A percentile compares a stretch with the other conserved stretches of the same genome.
These are phyloP conservation scores for Alligator sinensis DNA, from an alignment of 2,113 vertebrate species.

Conservation along the genomic window DNA sequence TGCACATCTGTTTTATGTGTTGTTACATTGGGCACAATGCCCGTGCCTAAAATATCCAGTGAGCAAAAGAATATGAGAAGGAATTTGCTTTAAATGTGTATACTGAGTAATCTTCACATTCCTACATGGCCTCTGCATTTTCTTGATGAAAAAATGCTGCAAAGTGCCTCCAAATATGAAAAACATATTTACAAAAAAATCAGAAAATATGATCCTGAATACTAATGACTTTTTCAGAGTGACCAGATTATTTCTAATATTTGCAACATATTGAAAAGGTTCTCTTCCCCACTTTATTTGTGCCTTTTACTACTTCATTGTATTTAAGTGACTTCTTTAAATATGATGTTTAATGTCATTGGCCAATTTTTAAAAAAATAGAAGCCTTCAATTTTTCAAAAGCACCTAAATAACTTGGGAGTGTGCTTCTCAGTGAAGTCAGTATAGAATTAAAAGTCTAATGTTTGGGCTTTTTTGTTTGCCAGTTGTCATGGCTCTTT, in stretches of 20 bases:
- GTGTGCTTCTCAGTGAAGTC: fast-evolving
- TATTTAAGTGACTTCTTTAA: conserved; percentile 31
- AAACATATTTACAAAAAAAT: conserved; percentile 56
- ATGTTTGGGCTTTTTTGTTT: neutral
- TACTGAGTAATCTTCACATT: conserved; percentile 63
- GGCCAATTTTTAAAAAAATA: neutral
- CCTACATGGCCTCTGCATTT: conserved; percentile 50
- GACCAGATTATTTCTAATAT: conserved; percentile 59
- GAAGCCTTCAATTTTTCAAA: neutral
- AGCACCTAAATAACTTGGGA: neutral
- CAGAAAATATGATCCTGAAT: conserved; percentile 44
- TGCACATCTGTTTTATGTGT: conserved; percentile 81
- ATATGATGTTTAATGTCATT: neutral
- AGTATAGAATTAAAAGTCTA: neutral
- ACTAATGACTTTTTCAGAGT: conserved; percentile 38
- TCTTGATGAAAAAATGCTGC: conserved; percentile 37
- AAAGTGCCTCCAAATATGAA: conserved; percentile 48
- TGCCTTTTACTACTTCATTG: conserved; percentile 37
- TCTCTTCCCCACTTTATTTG: conserved; percentile 40
- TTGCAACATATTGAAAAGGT: conserved; percentile 54
- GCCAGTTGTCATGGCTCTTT: neutral
- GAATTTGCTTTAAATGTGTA: conserved; percentile 59
- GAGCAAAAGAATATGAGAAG: conserved; percentile 57
- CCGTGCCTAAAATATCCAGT: conserved; percentile 77
- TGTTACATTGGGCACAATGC: conserved; percentile 78